These are phyloP conservation scores for Heliothis subflexa DNA, from an alignment of 1,140 invertebrate species.

Conservation along the genomic window DNA sequence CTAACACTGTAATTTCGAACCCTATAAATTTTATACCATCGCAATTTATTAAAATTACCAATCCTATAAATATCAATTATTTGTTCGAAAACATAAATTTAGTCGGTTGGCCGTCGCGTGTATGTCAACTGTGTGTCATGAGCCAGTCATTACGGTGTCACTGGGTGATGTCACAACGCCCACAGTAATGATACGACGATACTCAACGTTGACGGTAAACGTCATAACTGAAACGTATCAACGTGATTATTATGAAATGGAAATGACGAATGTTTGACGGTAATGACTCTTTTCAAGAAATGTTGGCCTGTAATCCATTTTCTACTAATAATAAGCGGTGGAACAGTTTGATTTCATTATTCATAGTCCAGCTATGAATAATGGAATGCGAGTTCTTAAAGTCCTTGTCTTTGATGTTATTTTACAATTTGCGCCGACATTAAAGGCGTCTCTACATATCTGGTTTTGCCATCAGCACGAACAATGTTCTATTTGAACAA, in stretches of 20 bases:
- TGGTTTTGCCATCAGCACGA: constrained; percentile 22
- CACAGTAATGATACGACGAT: constrained; percentile 40
- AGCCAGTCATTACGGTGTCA: constrained; percentile 44
- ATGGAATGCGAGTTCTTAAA: constrained; percentile 19
- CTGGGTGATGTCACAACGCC: constrained; percentile 38
- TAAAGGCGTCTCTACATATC: constrained; percentile 18
- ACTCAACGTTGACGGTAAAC: constrained; percentile 39
- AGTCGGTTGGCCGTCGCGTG: constrained; percentile 31
- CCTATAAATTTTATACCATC: neutral
- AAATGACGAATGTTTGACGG: constrained; percentile 20
- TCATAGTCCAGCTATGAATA: constrained; percentile 35
- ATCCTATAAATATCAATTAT: constrained; percentile 46
- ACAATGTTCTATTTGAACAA: constrained; percentile 12
- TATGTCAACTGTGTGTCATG: constrained; percentile 18
- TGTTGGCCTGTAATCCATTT: neutral
- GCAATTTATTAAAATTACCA: constrained; percentile 43
- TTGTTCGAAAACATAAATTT: constrained; percentile 40
- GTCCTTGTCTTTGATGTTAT: constrained; percentile 24
- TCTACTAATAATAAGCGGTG: constrained; percentile 18
- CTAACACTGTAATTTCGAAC: constrained; percentile 14
- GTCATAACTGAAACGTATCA: constrained; percentile 43
- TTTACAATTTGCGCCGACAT: constrained; percentile 24
- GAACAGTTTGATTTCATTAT: constrained; percentile 19
- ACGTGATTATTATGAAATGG: constrained; percentile 34
- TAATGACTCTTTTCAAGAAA: constrained; percentile 30